Evolutionary conservation across 2,113 vertebrate species (phyloP), one percentile per base, ranked within the genome.

Genomic region (Athene noctua): DNA sequence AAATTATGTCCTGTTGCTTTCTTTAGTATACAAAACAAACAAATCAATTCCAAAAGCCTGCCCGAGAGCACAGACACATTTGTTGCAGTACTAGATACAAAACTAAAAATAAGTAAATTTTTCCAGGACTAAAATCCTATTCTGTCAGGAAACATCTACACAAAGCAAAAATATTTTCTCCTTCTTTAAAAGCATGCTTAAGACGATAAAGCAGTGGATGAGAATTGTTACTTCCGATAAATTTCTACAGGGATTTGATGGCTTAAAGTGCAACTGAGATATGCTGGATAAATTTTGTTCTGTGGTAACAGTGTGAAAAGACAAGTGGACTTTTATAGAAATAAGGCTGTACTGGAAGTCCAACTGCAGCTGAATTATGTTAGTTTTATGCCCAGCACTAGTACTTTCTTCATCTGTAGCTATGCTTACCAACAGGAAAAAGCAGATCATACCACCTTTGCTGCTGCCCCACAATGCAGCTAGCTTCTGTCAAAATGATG

Each of bases 171-270:
- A 32, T 14, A 1, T 59, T 86, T 77, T 52, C 10, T 83, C 5
- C 18, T 77, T 40, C 29, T 61, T 78, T 71, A 63, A 9, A 51
- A 61, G 11, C 13, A 55, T 0, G 0, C 2, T 38, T 55, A n/a
- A 71, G 15, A 57, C 34, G 15, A 44, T 36, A 46, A 72, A 73
- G 13, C 11, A 42, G 14, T 52, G 27, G 6, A 18, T 66, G 1
- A 47, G 5, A 52, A 79, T 12, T 74, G 3, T 25, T 86, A n/a
- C 15, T 61, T 79, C 47, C 42, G 44, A 67, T 20, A 75, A 29
- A 40, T 57, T 82, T 88, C 67, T 30, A 19, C 4, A 23, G 10
- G 6, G 7, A 47, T 57, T 59, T 91, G 7, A 25, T 47, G 25
- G 1, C 9, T 6, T 36, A 72, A 68, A 75, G 9, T 27, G 4